Base-by-base conservation (phyloP, 2,888 invertebrate genomes). In the Catonia carolina region DNA sequence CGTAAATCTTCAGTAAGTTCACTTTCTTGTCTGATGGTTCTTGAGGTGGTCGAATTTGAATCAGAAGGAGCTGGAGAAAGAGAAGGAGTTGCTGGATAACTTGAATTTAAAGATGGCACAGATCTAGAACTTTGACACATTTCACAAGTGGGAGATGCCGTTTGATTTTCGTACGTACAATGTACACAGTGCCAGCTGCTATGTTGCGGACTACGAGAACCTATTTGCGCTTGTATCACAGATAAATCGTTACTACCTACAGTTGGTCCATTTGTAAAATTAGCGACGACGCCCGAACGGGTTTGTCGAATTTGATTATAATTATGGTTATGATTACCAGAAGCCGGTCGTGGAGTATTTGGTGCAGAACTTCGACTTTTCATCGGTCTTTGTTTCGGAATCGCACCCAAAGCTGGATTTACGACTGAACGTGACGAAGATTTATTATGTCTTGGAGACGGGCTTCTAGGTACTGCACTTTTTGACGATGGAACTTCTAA, bases 1-100 rank as follows among this genome's bases (percentile, higher is more conserved):
- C 92, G 75, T 48, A 90, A 73, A 60, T 89, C 86, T 69, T 89
- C 89, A 85, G 89, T 88, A 3, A 88, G 81, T 41, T 86, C 84
- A 65, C 88, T 88, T 68, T 89, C 88, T 63, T 85, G 84, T 1
- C 83, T 51, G 35, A 52, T 47, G 22, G 55, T 48, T 17, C 42
- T 50, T 1, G 48, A 39, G 12, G 18, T 48, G 14, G 23, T 27
- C 1, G 54, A 52, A 12, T 23, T 15, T 18, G 47, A 15, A 10
- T 27, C 18, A 1, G 14, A n/a, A 45, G 39, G 17, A n/a, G 45
- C 37, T 22, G 55, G 23, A 12, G 52, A 51, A 12, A 51, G 53
- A 10, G 72, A 62, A 72, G 74, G 63, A 4, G 52, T 53, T 14
- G 74, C 72, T 22, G 75, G 74, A 52, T 77, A 72, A 31, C 71